Percentiles rank a stretch among this genome's conserved stretches.
Conservation (phyloP, 2,113 vertebrate genomes). For the Syngnathus scovelli region DNA sequence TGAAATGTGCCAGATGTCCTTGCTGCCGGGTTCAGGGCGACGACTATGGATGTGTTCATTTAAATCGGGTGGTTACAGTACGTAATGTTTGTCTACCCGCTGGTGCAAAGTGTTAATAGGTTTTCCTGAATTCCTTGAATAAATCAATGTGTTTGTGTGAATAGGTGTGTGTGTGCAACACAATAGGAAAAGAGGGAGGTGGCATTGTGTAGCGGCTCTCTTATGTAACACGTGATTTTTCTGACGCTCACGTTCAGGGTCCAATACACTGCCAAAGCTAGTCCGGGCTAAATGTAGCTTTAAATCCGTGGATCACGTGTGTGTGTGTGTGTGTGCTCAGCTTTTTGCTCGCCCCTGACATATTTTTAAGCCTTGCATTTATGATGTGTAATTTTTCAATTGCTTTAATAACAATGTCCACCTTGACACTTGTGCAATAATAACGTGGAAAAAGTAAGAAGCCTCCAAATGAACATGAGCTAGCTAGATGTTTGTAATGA, state of each 20-base stretch:
- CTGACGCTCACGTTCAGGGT: slow-evolving; percentile 42
- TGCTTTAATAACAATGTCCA: background rate
- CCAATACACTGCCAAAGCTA: slow-evolving; percentile 19
- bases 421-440: background rate
- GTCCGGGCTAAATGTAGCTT: slow-evolving; percentile 30
- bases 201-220: slow-evolving; percentile 9
- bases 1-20: slow-evolving; percentile 64
- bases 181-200: slow-evolving; percentile 14
- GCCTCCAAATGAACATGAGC: background rate
- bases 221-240: slow-evolving; percentile 63
- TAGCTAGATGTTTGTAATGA: background rate
- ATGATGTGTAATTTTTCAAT: background rate
- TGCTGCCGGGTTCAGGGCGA: slow-evolving; percentile 35
- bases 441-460: background rate
- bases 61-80: slow-evolving; percentile 16
- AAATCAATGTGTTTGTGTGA: slow-evolving; percentile 11
- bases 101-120: slow-evolving; percentile 32
- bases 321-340: slow-evolving; percentile 4
- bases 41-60: slow-evolving; percentile 28
- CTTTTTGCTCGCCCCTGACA: background rate
- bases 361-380: background rate
- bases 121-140: slow-evolving; percentile 33
- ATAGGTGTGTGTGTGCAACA: slow-evolving; percentile 4
- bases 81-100: slow-evolving; percentile 15
- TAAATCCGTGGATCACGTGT: slow-evolving; percentile 38